Evolutionary conservation across 2,888 invertebrate species (phyloP).

Genomic region (Gerris lacustris): DNA sequence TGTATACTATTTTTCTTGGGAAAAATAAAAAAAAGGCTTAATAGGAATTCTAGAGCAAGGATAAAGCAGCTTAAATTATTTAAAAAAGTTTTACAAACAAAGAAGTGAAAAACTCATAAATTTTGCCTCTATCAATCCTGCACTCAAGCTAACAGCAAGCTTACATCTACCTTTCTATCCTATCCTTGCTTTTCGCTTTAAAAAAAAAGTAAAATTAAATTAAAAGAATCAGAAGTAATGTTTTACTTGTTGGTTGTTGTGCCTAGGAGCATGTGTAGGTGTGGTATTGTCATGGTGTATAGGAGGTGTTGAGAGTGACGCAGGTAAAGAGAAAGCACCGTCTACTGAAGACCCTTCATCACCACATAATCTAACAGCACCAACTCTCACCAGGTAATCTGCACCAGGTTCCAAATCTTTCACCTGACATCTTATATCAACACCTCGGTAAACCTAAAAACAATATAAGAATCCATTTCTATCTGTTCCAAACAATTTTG

Average conservation of each 20-base stretch:
- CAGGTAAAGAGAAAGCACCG: conserved; percentile 57
- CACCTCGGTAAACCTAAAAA: conserved; percentile 53
- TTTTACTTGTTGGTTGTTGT: conserved; percentile 24
- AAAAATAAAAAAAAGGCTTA: no score
- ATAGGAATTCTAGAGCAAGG: no score
- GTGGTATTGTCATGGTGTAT: conserved; percentile 27
- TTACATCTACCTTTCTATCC: no score
- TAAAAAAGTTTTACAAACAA: no score
- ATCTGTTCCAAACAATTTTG: conserved; percentile 13
- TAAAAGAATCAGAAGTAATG: no score
- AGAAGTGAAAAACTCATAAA: no score
- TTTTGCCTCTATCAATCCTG: no score
- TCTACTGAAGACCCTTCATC: conserved; percentile 45
- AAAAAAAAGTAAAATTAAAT: no score
- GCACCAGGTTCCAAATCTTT: conserved; percentile 59
- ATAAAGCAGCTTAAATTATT: no score
- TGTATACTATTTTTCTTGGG: no score
- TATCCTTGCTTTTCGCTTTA: no score
- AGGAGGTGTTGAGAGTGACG: conserved; percentile 45
- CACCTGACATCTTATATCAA: conserved; percentile 49
- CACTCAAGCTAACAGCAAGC: no score
- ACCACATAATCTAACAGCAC: conserved; percentile 48
- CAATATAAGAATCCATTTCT: background rate
- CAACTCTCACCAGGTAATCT: conserved; percentile 66
- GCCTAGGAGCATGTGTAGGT: conserved; percentile 35